Evolutionary conservation across 2,797 vertebrate genomes (phyloP).

Genomic region (Hoplostethus atlanticus): DNA sequence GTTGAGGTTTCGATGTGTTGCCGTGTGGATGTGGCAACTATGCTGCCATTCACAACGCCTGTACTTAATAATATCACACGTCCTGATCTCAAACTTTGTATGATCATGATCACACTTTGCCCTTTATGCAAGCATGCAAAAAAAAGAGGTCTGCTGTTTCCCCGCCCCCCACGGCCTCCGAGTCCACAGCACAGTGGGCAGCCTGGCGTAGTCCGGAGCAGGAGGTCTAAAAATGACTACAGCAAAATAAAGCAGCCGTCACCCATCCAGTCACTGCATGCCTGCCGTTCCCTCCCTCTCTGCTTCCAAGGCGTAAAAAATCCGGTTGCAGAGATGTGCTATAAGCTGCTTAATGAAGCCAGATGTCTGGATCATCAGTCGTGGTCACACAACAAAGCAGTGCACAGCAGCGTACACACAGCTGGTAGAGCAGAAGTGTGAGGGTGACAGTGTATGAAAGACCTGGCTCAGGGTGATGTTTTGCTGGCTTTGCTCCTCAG

Average conservation of each 20-base stretch:
- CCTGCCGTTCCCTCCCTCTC: not conserved
- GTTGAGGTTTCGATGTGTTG: not conserved
- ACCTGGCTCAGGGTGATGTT: conserved; percentile 52
- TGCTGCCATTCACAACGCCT: not conserved
- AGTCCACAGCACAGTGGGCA: not conserved
- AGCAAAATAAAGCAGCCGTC: conserved; percentile 21
- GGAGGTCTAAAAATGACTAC: not conserved
- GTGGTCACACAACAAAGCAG: conserved; percentile 58
- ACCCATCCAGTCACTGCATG: conserved; percentile 6
- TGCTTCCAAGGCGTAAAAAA: conserved; percentile 33
- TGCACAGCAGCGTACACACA: conserved; percentile 51
- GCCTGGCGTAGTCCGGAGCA: not conserved
- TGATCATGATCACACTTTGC: too few species aligned
- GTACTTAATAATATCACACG: not conserved
- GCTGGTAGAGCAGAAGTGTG: conserved; percentile 60
- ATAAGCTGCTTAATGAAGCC: conserved; percentile 61
- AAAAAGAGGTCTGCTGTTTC: too few species aligned
- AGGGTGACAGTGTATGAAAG: conserved; percentile 52
- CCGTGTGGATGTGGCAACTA: not conserved
- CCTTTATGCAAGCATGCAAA: too few species aligned
- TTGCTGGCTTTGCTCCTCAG: conserved; percentile 62
- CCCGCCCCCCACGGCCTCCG: not conserved
- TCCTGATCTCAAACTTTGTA: not conserved
- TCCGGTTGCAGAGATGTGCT: conserved; percentile 36
- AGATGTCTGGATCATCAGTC: conserved; percentile 64